These are phyloP conservation scores for Ditylenchus dipsaci DNA, from an alignment of 1,140 invertebrate species.

Conservation along the genomic window DNA sequence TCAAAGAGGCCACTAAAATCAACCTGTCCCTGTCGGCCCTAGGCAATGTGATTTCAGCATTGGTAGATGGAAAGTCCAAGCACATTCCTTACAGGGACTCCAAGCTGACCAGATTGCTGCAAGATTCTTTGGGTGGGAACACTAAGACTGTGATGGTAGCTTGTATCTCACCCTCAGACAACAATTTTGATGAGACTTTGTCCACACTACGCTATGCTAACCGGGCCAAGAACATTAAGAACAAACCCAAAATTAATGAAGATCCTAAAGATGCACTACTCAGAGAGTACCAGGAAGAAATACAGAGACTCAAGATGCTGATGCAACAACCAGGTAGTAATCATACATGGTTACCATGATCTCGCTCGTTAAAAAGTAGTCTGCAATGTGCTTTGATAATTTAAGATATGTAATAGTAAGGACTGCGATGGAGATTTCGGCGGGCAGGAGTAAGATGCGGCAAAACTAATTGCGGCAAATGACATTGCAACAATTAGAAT, in stretches of 20 bases:
- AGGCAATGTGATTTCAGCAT: slow-evolving; percentile 88
- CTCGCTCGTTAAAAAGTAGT: not conserved
- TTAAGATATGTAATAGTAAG: no score
- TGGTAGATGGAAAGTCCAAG: slow-evolving; percentile 77
- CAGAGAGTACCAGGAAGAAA: slow-evolving; percentile 72
- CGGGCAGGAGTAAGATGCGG: no score
- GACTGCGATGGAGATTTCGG: no score
- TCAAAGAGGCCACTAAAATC: slow-evolving; percentile 87
- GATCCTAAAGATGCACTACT: slow-evolving; percentile 86
- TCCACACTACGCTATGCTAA: slow-evolving; percentile 86
- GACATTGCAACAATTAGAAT: no score
- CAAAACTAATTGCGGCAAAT: not conserved
- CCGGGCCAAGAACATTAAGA: slow-evolving; percentile 91
- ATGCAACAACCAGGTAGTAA: slow-evolving; percentile 37
- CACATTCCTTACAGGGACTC: slow-evolving; percentile 86
- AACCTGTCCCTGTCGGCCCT: slow-evolving; percentile 86
- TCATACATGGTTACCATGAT: not conserved
- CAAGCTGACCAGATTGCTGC: slow-evolving; percentile 79
- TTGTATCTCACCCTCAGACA: slow-evolving; percentile 75
- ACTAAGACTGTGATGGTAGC: slow-evolving; percentile 95
- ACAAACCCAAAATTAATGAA: slow-evolving; percentile 89
- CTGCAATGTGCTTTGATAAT: no score
- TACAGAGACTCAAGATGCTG: slow-evolving; percentile 36
- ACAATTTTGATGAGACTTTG: slow-evolving; percentile 80
- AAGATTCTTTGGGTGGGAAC: slow-evolving; percentile 86